Percentiles rank a stretch among this genome's conserved stretches.
These are phyloP conservation scores for Artibeus jamaicensis DNA, from an alignment of 2,797 vertebrate genomes.

Conservation along the genomic window DNA sequence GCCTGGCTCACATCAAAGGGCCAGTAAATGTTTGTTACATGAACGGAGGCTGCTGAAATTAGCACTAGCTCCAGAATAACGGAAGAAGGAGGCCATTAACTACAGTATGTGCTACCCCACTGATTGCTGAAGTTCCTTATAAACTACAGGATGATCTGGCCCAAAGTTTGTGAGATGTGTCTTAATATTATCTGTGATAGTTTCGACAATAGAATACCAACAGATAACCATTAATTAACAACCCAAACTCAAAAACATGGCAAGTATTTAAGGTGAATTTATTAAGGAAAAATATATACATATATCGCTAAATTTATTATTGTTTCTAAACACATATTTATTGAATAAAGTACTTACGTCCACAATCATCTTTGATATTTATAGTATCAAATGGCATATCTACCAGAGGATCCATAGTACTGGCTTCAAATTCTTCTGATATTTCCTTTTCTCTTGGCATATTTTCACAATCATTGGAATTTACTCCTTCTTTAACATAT, in stretches of 20 bases:
- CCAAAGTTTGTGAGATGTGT: not conserved
- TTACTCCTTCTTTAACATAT: slow-evolving; percentile 55
- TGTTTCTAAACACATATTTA: not conserved
- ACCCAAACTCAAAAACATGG: not conserved
- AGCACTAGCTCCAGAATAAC: not conserved
- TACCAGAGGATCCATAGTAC: slow-evolving; percentile 77
- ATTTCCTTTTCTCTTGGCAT: slow-evolving; percentile 64
- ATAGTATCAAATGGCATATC: slow-evolving; percentile 89
- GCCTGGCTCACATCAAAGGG: not conserved
- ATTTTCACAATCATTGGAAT: slow-evolving; percentile 75
- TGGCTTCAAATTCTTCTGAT: not conserved
- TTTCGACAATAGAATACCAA: not conserved
- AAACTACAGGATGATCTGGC: not conserved
- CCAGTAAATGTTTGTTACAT: not conserved
- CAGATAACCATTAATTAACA: not conserved
- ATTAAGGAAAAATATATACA: not conserved
- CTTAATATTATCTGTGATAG: not conserved
- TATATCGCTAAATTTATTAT: not conserved
- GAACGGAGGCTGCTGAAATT: not conserved
- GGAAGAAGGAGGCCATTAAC: not conserved
- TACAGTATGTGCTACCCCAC: not conserved
- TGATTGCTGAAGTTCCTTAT: not conserved
- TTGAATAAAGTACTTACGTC: slow-evolving; percentile 84
- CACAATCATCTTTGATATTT: slow-evolving; percentile 86
- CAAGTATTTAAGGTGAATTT: not conserved